A percentile compares a stretch with the other conserved stretches of the same genome.
These are phyloP conservation scores for Eubasilissa regina DNA, from an alignment of 1,140 invertebrate species.

Conservation along the genomic window DNA sequence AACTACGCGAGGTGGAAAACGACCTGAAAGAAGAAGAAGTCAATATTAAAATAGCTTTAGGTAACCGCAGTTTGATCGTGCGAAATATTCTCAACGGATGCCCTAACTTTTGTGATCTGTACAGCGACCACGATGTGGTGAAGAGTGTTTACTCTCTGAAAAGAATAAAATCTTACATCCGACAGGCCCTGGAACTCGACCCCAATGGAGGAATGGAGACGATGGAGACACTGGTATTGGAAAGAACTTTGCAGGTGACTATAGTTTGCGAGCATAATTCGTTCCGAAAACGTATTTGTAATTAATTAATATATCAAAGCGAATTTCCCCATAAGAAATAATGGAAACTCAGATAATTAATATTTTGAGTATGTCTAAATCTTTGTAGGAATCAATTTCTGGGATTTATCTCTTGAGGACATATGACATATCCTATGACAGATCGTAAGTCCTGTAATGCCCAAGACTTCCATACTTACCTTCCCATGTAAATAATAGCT, in stretches of 20 bases:
- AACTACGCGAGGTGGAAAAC: not conserved
- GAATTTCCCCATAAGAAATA: no score
- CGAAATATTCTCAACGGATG: not conserved
- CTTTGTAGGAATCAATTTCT: no score
- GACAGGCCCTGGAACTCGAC: not conserved
- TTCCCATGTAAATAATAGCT: no score
- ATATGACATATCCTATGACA: no score
- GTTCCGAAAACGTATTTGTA: no score
- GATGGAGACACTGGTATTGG: not conserved
- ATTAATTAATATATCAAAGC: no score
- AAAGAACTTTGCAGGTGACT: constrained; percentile 4
- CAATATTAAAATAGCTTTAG: not conserved
- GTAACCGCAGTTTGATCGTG: not conserved
- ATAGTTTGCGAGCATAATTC: no score
- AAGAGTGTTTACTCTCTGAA: constrained; percentile 15
- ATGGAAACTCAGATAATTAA: no score
- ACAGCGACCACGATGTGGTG: not conserved
- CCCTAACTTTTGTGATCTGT: not conserved
- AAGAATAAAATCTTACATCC: not conserved
- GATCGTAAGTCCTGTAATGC: no score
- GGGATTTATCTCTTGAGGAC: no score
- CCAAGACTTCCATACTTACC: no score
- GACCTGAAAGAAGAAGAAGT: not conserved
- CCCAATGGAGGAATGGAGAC: not conserved
- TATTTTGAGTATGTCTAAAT: no score